Conservation (phyloP, 2,113 vertebrate species). For the Gallinago media region DNA sequence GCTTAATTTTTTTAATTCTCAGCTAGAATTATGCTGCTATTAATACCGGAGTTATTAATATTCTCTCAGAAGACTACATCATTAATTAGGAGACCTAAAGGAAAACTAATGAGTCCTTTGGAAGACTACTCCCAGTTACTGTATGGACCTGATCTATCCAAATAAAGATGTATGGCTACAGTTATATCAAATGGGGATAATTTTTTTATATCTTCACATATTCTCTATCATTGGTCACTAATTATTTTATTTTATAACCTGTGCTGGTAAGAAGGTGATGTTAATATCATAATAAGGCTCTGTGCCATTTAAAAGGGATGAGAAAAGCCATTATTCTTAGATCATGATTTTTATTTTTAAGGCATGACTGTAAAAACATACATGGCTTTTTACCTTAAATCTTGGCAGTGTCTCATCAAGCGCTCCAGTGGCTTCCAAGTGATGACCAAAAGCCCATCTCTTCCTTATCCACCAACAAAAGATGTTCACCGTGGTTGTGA, state of each 20-base stretch:
- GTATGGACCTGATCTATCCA: neutral
- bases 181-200: neutral
- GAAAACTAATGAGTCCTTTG: slow-evolving; percentile 28
- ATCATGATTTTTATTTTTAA: neutral
- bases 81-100: slow-evolving; percentile 52
- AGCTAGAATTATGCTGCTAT: slow-evolving; percentile 3
- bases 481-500: fast-evolving
- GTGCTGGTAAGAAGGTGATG: neutral
- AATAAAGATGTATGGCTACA: neutral
- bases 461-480: neutral
- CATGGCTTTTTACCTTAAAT: neutral
- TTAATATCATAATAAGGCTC: neutral
- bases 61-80: slow-evolving; percentile 12
- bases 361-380: neutral
- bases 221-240: neutral
- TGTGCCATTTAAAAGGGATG: neutral
- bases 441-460: neutral
- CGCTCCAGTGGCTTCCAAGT: neutral
- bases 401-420: neutral
- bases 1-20: neutral
- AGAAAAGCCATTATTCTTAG: neutral
- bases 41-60: slow-evolving; percentile 48
- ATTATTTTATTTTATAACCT: neutral
- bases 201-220: neutral
- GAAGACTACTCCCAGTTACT: slow-evolving; percentile 2